A percentile compares a stretch with the other conserved stretches of the same genome.
Evolutionary conservation across 2,113 vertebrate genomes (phyloP).

Genomic region (Hylia prasina): DNA sequence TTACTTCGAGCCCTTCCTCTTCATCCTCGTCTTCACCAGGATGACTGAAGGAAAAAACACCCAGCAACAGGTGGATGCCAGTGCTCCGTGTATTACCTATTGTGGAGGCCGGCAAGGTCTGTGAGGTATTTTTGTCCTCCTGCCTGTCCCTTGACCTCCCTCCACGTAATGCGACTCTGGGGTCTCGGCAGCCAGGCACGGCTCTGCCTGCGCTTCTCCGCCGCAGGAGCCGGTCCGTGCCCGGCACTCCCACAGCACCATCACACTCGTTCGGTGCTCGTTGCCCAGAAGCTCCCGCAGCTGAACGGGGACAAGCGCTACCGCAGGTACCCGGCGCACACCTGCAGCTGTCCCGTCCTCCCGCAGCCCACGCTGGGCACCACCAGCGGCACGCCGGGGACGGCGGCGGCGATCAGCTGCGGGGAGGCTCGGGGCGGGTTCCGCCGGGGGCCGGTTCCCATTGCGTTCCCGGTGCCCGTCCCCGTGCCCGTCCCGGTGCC

Average conservation of each 20-base stretch:
- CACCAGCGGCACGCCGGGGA: not conserved
- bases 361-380: not conserved
- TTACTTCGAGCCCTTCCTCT: not conserved
- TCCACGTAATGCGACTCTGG: rapidly evolving
- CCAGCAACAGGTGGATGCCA: not conserved
- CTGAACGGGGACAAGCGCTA: rapidly evolving
- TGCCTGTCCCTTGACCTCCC: rapidly evolving
- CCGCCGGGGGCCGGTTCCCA: no score
- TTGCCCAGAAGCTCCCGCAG: rapidly evolving
- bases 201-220: rapidly evolving
- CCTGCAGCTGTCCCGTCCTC: not conserved
- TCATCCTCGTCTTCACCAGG: not conserved
- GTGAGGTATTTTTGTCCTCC: rapidly evolving
- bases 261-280: rapidly evolving
- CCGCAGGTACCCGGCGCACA: not conserved
- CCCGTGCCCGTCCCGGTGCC: not conserved
- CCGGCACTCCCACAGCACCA: rapidly evolving
- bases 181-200: rapidly evolving
- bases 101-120: rapidly evolving
- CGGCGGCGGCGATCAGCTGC: no score
- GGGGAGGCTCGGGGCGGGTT: not conserved
- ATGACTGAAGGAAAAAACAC: not conserved
- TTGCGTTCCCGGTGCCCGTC: rapidly evolving
- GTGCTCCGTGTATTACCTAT: rapidly evolving
- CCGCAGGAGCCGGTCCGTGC: rapidly evolving